Base-by-base conservation (phyloP, 2,797 vertebrate genomes). In the Hydrocynus forskahlii region DNA sequence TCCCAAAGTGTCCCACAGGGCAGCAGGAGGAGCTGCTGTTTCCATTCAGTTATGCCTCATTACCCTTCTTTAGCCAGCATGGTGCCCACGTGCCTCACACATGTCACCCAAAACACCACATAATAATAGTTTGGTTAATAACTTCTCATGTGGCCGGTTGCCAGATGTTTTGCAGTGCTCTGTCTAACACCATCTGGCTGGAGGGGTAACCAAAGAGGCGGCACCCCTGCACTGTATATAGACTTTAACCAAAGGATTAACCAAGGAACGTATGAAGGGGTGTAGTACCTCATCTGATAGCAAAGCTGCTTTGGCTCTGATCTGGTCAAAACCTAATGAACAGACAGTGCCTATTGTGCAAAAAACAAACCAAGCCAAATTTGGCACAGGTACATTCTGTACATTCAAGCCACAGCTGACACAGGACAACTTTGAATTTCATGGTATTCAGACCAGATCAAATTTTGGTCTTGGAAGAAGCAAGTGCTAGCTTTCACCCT, bases 1-100 rank as follows among this genome's bases (percentile, higher is more conserved):
- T 29, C 21, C n/a, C 12, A 6, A 29, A 12, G 8, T 23, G 54
- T 64, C 35, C 70, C 43, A 2, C 9, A 48, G 48, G 35, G 23
- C 64, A 69, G 38, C 8, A 25, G 57, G 69, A 52, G 70, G 70
- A 43, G 40, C 43, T 23, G 60, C 69, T 62, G 59, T 90, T 89
- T 89, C 86, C 38, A 86, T 82, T 90, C 87, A 81, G 86, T 84
- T 29, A 88, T 64, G 88, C 89, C 64, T 85, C 90, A 92, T 92
- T 92, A 89, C 85, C 23, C 85, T 85, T 89, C 90, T 91, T 88
- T 88, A 85, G 67, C 59, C 7, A 81, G 59, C 23, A 81, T 68
- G 80, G 84, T 80, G 57, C 62, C 83, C 83, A 84, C 89, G 88
- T 85, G 82, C 82, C 87, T 87, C 84, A 85, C 84, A 79, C 82